Conservation (phyloP, 2,113 vertebrate species). For the Rhinoderma darwinii region DNA sequence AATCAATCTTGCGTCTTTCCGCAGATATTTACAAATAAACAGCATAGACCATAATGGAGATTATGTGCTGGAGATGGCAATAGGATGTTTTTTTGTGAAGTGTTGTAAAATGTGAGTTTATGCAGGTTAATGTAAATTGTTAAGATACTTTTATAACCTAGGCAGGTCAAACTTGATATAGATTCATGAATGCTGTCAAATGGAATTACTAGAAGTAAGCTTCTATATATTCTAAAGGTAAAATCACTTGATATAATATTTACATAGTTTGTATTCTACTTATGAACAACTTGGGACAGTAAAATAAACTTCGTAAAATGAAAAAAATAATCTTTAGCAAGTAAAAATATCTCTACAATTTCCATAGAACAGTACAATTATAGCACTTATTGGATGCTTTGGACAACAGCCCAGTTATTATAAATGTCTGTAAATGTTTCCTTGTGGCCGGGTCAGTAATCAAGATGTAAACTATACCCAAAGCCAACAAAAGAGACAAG, state of each 20-base stretch:
- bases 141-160: conserved; percentile 40
- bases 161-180: conserved; percentile 18
- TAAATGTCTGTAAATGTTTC: conserved; percentile 12
- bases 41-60: conserved; percentile 54
- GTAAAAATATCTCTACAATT: neutral
- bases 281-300: neutral
- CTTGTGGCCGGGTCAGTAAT: conserved; percentile 5
- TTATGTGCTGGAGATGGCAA: conserved; percentile 40
- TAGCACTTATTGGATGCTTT: neutral
- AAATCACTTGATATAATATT: conserved; percentile 15
- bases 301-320: neutral
- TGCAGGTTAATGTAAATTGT: conserved; percentile 41
- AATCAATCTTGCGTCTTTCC: conserved; percentile 55
- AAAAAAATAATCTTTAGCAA: neutral
- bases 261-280: neutral
- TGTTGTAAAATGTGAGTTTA: conserved; percentile 52
- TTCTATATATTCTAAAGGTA: conserved; percentile 1
- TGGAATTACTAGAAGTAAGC: neutral
- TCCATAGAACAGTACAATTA: neutral
- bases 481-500: neutral
- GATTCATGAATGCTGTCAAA: conserved; percentile 16
- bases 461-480: neutral
- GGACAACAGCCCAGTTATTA: neutral
- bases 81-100: conserved; percentile 20
- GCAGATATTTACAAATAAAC: conserved; percentile 58